Evolutionary conservation across 2,888 invertebrate species (phyloP), one percentile per base, ranked within the genome.

Genomic region (Deilephila porcellus): DNA sequence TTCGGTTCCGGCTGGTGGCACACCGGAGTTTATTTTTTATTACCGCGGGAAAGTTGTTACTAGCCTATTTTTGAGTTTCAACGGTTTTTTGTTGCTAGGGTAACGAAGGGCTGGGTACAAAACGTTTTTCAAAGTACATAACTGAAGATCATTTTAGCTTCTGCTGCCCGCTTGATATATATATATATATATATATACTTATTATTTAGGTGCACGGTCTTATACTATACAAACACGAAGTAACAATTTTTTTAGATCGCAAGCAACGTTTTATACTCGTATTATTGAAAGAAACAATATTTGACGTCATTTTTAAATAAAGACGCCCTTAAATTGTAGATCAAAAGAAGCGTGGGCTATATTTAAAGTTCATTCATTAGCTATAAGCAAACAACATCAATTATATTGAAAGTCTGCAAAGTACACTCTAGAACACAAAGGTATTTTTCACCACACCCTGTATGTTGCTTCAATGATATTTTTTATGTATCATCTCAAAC

Each of bases 21-120:
- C 86, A 81, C 80, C 79, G 82, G 82, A 80, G 82, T 84, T 83
- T 82, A 85, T 85, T 85, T 85, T 82, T 83, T 83, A 83, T 85
- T 80, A 80, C 74, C 72, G 60, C 71, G 74, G 64, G 79, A 73
- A 77, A 72, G 64, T 71, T 74, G 45, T 71, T 74, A 19, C 34
- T 32, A 59, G 11, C 56, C 37, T 56, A 63, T 25, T 60, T 77
- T 79, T 79, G 74, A 78, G 77, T 71, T 75, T 77, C 75, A 80
- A 80, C 80, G 81, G 77, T 75, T 75, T 70, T 73, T 71, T 63
- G 45, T 32, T 59, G 45, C 7, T 59, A 45, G 64, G 34, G 34
- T 34, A 34, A 34, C n/a, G 25, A 25, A 25, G 52, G 67, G 67
- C 17, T 25, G 14, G 52, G 60, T 0, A n/a, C 25, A 60, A 60